phyloP scores from a whole-genome alignment of 2,888 invertebrate species.

The Netelia fuscicornis region DNA sequence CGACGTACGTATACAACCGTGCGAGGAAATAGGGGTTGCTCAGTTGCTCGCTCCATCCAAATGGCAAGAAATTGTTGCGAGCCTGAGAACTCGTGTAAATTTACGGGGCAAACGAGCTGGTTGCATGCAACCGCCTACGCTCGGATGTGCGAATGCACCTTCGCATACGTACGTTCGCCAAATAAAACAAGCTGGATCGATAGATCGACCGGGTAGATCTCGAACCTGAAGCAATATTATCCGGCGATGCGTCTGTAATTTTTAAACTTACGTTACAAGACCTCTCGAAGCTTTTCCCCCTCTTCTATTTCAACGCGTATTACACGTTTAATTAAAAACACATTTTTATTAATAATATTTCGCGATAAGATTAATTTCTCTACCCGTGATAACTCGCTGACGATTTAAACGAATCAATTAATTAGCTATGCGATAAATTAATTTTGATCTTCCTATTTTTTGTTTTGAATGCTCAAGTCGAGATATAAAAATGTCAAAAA shows the following conservation, averaged over 20 bases:
- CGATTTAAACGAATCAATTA: too few species aligned
- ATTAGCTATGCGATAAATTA: too few species aligned
- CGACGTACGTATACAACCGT: not conserved
- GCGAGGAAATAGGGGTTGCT: conserved; percentile 50
- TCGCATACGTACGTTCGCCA: conserved; percentile 7
- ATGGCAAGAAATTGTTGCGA: conserved; percentile 44
- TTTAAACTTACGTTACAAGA: not conserved
- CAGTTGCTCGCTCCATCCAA: conserved; percentile 38
- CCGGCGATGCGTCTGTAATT: conserved; percentile 6
- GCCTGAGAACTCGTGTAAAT: conserved; percentile 39
- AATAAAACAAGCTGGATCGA: conserved; percentile 35
- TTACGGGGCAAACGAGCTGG: conserved; percentile 49
- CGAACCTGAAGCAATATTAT: conserved; percentile 6
- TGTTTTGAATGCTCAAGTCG: too few species aligned
- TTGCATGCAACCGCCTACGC: conserved; percentile 41
- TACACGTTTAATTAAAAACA: not conserved
- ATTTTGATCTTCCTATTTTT: too few species aligned
- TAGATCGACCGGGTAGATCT: conserved; percentile 43
- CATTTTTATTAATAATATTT: conserved; percentile 13
- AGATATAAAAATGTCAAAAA: too few species aligned
- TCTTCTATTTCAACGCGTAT: not conserved
- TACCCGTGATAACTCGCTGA: not conserved
- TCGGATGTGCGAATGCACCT: not conserved
- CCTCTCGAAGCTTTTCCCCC: not conserved
- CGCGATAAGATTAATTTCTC: not conserved